Percentiles rank a stretch among this genome's conserved stretches.
These are phyloP conservation scores for Atractosteus spatula DNA, from an alignment of 2,113 vertebrate species.

Conservation along the genomic window DNA sequence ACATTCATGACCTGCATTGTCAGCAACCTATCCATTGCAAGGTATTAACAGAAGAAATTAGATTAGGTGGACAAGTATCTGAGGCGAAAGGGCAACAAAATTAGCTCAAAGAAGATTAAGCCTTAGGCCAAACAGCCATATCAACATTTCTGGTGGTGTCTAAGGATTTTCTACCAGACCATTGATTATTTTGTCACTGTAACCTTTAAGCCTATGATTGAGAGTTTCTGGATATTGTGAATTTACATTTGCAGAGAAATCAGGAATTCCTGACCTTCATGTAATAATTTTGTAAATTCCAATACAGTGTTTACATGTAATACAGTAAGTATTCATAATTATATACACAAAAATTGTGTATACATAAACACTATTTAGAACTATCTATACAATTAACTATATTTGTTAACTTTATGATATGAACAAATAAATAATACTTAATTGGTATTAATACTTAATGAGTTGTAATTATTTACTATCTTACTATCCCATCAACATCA, in stretches of 20 bases:
- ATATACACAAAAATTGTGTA: no score
- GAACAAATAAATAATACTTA: no score
- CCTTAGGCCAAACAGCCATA: conserved; percentile 7
- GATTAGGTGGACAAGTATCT: conserved; percentile 45
- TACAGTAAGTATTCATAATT: no score
- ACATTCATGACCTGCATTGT: conserved; percentile 44
- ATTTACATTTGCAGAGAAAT: conserved; percentile 27
- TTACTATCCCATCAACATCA: no score
- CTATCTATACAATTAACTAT: no score
- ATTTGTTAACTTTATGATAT: no score
- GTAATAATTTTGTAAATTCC: conserved; percentile 17
- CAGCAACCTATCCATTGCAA: conserved; percentile 41
- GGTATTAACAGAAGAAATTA: conserved; percentile 48
- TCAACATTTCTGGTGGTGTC: conserved; percentile 7
- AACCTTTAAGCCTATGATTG: conserved; percentile 44
- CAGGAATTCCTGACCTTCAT: background rate
- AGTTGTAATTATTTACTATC: no score
- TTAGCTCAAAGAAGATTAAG: conserved; percentile 23
- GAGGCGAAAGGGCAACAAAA: conserved; percentile 40
- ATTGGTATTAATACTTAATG: no score
- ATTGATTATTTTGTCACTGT: conserved; percentile 45
- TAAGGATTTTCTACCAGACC: conserved; percentile 25
- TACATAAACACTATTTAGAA: no score
- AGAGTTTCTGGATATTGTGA: conserved; percentile 31
- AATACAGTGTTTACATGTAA: conserved; percentile 22